phyloP scores from a whole-genome alignment of 2,888 invertebrate genomes.

The Tridacna gigas region DNA sequence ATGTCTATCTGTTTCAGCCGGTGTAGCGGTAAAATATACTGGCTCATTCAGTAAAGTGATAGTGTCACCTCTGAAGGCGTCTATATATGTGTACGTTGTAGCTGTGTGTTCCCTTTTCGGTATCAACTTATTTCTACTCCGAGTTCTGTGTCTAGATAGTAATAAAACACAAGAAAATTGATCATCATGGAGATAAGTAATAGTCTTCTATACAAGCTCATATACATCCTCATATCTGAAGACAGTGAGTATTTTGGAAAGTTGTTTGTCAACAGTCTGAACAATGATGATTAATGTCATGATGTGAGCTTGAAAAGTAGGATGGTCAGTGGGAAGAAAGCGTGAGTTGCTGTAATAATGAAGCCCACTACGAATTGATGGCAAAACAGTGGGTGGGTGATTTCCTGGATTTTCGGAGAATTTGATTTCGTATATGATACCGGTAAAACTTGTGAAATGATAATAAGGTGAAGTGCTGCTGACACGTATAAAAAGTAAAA shows the following conservation, averaged over 20 bases:
- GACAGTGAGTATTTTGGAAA: background rate
- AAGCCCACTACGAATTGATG: no score
- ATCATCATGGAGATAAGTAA: no score
- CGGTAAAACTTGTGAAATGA: no score
- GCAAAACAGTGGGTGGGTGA: no score
- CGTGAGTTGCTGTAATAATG: no score
- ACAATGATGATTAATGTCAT: background rate
- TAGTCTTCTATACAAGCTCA: background rate
- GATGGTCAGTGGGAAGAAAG: no score
- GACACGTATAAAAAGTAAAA: no score
- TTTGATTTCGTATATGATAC: no score
- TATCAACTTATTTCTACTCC: background rate
- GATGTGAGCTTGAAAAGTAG: background rate
- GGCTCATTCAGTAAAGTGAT: background rate
- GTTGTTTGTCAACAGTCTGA: background rate
- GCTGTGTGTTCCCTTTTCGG: background rate
- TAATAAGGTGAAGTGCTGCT: no score
- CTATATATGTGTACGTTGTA: constrained; percentile 1
- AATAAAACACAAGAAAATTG: background rate
- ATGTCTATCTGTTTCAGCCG: background rate
- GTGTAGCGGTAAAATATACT: constrained; percentile 1
- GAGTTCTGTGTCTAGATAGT: no score
- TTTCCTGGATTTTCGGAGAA: no score
- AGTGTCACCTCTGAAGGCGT: background rate
- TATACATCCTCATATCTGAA: background rate